phyloP scores from a whole-genome alignment of 2,888 invertebrate species.

The Platycheirus albimanus region DNA sequence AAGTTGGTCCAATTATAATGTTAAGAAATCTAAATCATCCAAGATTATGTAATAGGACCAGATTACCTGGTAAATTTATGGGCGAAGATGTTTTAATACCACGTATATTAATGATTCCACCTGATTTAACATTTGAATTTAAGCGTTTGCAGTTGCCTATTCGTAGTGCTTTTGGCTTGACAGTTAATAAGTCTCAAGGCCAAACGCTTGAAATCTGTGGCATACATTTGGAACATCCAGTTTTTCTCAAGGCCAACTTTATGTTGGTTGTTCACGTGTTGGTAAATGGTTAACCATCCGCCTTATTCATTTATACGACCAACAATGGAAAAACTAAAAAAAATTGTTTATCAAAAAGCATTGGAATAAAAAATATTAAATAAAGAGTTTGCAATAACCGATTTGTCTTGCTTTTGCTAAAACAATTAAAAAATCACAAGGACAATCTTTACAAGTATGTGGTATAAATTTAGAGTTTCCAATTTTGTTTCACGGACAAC shows the following conservation, averaged over 20 bases:
- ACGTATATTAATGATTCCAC: conserved; percentile 78
- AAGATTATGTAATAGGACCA: conserved; percentile 75
- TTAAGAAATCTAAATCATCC: conserved; percentile 73
- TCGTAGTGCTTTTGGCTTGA: conserved; percentile 76
- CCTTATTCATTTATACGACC: conserved; percentile 35
- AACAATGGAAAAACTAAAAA: too few relatives aligned
- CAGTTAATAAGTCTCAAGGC: conserved; percentile 79
- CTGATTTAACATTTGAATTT: conserved; percentile 77
- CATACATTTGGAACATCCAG: conserved; percentile 75
- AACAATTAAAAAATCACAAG: too few relatives aligned
- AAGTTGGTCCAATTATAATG: not conserved
- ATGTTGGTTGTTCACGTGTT: too few relatives aligned
- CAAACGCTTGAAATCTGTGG: conserved; percentile 76
- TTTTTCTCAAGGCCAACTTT: conserved; percentile 25
- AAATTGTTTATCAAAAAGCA: too few relatives aligned
- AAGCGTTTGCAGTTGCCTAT: conserved; percentile 78
- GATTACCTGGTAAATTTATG: conserved; percentile 66
- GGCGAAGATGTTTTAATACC: conserved; percentile 76
- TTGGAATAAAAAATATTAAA: too few relatives aligned
- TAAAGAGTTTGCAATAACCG: too few relatives aligned
- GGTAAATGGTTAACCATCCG: conserved; percentile 59
- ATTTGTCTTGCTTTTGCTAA: too few relatives aligned
- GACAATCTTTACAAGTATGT: too few relatives aligned
- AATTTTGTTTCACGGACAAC: too few relatives aligned
- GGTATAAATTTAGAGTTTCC: too few relatives aligned